These are phyloP conservation scores for Chrysogorgia sp. DNA, from an alignment of 92 coral and sea anemone genomes.

Conservation along the genomic window DNA sequence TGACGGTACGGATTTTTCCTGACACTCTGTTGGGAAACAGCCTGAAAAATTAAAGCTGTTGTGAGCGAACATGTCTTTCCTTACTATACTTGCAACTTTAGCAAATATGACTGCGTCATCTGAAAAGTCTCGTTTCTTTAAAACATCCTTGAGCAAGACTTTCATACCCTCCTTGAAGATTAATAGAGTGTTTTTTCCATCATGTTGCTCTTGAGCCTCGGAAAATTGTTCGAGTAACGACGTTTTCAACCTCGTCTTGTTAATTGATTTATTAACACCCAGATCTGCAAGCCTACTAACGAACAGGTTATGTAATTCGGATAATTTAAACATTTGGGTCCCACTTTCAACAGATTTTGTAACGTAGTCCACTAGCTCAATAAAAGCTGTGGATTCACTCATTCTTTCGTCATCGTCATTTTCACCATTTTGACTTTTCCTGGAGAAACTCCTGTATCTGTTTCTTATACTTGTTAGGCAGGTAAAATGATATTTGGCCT, in stretches of 20 bases:
- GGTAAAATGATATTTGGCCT: constrained; percentile 45
- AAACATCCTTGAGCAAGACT: background rate
- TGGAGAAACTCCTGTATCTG: constrained; percentile 5
- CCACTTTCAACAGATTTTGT: constrained; percentile 22
- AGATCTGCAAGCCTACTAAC: constrained; percentile 38
- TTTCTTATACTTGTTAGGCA: constrained; percentile 20
- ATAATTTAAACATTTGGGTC: constrained; percentile 35
- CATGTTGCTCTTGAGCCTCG: too few relatives aligned
- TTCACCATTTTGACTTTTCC: background rate
- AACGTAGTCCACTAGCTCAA: constrained; percentile 28
- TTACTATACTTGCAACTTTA: background rate
- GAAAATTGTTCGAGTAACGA: constrained; percentile 36
- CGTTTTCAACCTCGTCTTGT: constrained; percentile 44
- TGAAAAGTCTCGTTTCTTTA: background rate
- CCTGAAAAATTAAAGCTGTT: background rate
- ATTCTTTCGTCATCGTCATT: constrained; percentile 12
- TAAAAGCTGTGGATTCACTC: constrained; percentile 48
- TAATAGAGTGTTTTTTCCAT: too few relatives aligned
- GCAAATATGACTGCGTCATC: background rate
- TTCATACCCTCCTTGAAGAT: background rate
- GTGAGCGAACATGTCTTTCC: background rate
- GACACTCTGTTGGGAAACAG: background rate
- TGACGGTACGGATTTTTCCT: background rate
- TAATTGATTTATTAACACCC: constrained; percentile 37
- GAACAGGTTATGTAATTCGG: constrained; percentile 37